These are phyloP conservation scores for Siniperca scherzeri DNA, from an alignment of 2,797 vertebrate genomes.

Conservation along the genomic window DNA sequence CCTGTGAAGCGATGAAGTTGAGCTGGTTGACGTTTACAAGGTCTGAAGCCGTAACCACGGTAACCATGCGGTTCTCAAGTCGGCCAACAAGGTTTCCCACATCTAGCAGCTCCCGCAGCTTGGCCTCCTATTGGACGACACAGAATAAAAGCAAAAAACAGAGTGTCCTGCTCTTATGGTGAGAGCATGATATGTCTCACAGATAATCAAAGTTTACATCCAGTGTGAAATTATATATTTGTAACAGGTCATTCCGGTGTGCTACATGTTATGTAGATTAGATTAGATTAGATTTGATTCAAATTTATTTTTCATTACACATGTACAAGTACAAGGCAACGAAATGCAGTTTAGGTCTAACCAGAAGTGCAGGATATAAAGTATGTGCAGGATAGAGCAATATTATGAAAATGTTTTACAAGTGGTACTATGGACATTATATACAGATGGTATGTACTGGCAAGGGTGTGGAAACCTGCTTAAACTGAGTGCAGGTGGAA, in stretches of 20 bases:
- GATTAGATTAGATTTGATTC: too few species aligned
- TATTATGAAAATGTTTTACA: too few species aligned
- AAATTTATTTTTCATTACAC: too few species aligned
- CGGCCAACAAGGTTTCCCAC: slow-evolving; percentile 93
- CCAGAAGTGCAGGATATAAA: too few species aligned
- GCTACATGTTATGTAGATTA: background rate
- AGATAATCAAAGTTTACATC: background rate
- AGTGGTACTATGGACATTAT: too few species aligned
- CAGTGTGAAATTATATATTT: background rate
- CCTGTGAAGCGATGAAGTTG: slow-evolving; percentile 96
- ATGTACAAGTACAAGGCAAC: too few species aligned
- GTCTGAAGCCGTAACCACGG: slow-evolving; percentile 95
- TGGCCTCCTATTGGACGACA: slow-evolving; percentile 90
- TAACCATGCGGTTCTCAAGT: slow-evolving; percentile 96
- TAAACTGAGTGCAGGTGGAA: background rate
- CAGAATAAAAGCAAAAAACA: background rate
- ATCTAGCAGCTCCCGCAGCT: slow-evolving; percentile 95
- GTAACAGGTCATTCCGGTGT: background rate
- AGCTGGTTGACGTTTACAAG: slow-evolving; percentile 96
- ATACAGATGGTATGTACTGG: background rate
- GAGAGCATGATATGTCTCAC: background rate
- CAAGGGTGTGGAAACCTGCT: background rate
- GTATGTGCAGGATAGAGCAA: too few species aligned
- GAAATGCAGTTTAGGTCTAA: too few species aligned
- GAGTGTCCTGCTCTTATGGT: background rate